Base-by-base conservation (phyloP, 2,888 invertebrate species). In the Creontiades dilutus region DNA sequence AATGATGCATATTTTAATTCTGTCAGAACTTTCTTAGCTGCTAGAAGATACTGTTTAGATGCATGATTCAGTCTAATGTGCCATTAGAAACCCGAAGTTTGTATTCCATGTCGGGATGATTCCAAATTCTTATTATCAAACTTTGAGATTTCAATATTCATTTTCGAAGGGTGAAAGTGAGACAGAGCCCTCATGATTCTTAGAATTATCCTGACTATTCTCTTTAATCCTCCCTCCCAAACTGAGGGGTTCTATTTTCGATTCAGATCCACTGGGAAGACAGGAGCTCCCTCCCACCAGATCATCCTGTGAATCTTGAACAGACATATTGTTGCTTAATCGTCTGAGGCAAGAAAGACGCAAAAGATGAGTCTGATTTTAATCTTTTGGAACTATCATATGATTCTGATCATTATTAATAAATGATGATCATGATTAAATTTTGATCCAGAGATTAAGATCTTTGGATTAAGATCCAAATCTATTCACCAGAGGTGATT, bases 401-500 rank as follows among this genome's bases (percentile, higher is more conserved):
- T 37, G 37, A 37, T 4, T 4, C 37, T 4, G 57, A n/a, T n/a
- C n/a, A n/a, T n/a, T n/a, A n/a, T n/a, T n/a, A n/a, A n/a, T n/a
- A n/a, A n/a, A n/a, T n/a, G n/a, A n/a, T n/a, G n/a, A n/a, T n/a
- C n/a, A n/a, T n/a, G n/a, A n/a, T n/a, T n/a, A n/a, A n/a, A n/a
- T n/a, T n/a, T n/a, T n/a, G n/a, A n/a, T n/a, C n/a, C n/a, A n/a
- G n/a, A n/a, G n/a, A n/a, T n/a, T n/a, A n/a, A n/a, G n/a, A n/a
- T n/a, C n/a, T n/a, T 1, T 16, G 57, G 19, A 14, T n/a, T 12
- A 1, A 52, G 16, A 3, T 52, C 52, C 16, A 37, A 46, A 47
- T 80, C 80, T 46, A 80, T 46, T 37, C 80, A 80, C 80, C 80
- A 80, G 14, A 80, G 47, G 3, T 28, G 13, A 80, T 80, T 28